Conservation (phyloP, 2,113 vertebrate species). For the Nibea albiflora region DNA sequence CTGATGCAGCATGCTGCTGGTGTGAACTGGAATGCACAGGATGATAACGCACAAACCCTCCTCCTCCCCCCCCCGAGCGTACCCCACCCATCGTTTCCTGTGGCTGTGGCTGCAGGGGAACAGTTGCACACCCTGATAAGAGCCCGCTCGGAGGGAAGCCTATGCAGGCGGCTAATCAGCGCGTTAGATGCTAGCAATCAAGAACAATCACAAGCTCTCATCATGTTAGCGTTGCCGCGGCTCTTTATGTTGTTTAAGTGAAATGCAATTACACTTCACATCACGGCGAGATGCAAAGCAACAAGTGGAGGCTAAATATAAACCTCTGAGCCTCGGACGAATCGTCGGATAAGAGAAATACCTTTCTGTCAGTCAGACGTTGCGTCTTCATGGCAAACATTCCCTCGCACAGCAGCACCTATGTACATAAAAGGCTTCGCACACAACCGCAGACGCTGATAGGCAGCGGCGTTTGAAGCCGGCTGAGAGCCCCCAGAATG, state of each 20-base stretch:
- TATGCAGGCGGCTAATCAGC: slow-evolving; percentile 71
- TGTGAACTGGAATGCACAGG: slow-evolving; percentile 13
- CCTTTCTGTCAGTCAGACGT: background rate
- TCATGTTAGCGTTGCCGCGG: slow-evolving; percentile 64
- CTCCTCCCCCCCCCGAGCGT: slow-evolving; percentile 10
- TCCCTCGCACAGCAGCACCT: background rate
- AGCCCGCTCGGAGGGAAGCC: slow-evolving; percentile 69
- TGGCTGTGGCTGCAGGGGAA: slow-evolving; percentile 55
- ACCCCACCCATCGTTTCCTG: slow-evolving; percentile 76
- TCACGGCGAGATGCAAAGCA: background rate
- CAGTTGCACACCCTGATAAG: slow-evolving; percentile 80
- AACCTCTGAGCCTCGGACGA: too few species aligned
- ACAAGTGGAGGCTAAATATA: background rate
- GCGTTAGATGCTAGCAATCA: slow-evolving; percentile 73
- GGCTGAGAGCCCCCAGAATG: slow-evolving; percentile 39
- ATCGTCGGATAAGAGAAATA: background rate
- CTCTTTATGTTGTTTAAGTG: slow-evolving; percentile 40
- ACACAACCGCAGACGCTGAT: slow-evolving; percentile 37
- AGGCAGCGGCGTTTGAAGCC: slow-evolving; percentile 27
- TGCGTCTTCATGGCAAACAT: slow-evolving; percentile 13
- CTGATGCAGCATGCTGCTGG: background rate
- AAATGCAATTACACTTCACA: slow-evolving; percentile 4
- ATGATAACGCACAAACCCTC: slow-evolving; percentile 19
- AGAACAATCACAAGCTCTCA: slow-evolving; percentile 76
- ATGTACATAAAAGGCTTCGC: slow-evolving; percentile 35